Conservation (phyloP, 2,888 invertebrate species). For the Orthosia incerta region DNA sequence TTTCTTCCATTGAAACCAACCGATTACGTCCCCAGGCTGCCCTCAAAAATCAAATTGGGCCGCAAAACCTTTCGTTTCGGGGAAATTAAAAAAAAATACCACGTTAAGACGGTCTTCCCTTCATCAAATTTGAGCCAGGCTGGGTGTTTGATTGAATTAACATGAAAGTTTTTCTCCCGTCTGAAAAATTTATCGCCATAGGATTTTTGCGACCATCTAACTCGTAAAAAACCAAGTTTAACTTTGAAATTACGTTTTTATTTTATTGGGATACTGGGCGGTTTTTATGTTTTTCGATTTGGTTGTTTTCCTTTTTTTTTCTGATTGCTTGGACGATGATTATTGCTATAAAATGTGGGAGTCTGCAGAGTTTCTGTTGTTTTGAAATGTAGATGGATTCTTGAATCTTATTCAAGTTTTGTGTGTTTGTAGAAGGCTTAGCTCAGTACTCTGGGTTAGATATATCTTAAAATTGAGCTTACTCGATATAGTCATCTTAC, state of each 20-base stretch:
- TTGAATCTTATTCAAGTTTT: neutral
- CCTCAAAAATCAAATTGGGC: slow-evolving; percentile 57
- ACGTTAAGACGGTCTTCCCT: slow-evolving; percentile 76
- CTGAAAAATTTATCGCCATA: slow-evolving; percentile 86
- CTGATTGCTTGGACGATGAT: slow-evolving; percentile 41
- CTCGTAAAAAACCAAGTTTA: slow-evolving; percentile 81
- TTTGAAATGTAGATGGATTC: slow-evolving; percentile 1
- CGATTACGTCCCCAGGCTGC: slow-evolving; percentile 22
- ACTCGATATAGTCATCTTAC: neutral
- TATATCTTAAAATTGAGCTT: neutral
- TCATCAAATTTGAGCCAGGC: slow-evolving; percentile 86
- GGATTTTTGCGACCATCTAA: slow-evolving; percentile 79
- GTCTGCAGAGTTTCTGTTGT: slow-evolving; percentile 11
- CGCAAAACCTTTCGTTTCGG: slow-evolving; percentile 58
- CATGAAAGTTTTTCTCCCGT: slow-evolving; percentile 83
- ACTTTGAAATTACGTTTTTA: slow-evolving; percentile 82
- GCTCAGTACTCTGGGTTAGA: neutral
- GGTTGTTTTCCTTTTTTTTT: slow-evolving; percentile 58
- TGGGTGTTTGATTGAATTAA: slow-evolving; percentile 88
- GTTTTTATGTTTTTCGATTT: slow-evolving; percentile 77
- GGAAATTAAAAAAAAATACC: slow-evolving; percentile 74
- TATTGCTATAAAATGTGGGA: slow-evolving; percentile 27
- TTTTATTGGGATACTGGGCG: slow-evolving; percentile 76
- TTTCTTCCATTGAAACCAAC: slow-evolving; percentile 23
- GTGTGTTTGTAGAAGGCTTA: too few species aligned